Evolutionary conservation across 2,113 vertebrate species (phyloP).

Genomic region (Barnardius zonarius): DNA sequence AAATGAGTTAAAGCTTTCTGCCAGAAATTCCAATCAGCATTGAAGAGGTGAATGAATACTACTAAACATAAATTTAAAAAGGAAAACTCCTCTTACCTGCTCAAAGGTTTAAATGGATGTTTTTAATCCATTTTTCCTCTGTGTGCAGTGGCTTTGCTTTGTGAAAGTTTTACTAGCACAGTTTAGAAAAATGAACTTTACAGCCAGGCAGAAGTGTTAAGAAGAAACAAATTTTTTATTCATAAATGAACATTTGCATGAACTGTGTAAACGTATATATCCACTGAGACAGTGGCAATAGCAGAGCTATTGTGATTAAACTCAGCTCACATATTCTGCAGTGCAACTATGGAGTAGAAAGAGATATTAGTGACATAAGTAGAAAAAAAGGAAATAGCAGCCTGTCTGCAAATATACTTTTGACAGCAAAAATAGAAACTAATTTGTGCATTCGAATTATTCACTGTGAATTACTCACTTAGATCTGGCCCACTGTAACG

Average conservation of each 20-base stretch:
- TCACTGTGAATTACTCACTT: neutral
- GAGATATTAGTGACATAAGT: neutral
- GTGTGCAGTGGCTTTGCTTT: neutral
- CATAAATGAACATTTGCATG: neutral
- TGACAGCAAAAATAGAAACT: neutral
- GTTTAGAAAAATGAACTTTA: neutral
- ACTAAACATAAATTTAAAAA: neutral
- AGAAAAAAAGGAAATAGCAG: neutral
- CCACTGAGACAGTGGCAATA: neutral
- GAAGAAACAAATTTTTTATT: neutral
- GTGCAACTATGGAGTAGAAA: neutral
- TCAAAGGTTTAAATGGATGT: neutral
- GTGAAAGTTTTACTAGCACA: neutral
- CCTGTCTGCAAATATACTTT: neutral
- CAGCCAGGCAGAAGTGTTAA: neutral
- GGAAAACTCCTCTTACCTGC: neutral
- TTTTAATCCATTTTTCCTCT: neutral
- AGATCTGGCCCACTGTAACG: neutral
- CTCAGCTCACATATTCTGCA: neutral
- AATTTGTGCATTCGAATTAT: neutral
- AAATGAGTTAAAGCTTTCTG: conserved; percentile 6
- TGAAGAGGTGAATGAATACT: neutral
- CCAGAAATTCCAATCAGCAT: neutral
- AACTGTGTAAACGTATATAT: neutral
- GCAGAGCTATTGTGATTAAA: neutral